These are phyloP conservation scores for Scomber scombrus DNA, from an alignment of 2,113 vertebrate genomes.

Conservation along the genomic window DNA sequence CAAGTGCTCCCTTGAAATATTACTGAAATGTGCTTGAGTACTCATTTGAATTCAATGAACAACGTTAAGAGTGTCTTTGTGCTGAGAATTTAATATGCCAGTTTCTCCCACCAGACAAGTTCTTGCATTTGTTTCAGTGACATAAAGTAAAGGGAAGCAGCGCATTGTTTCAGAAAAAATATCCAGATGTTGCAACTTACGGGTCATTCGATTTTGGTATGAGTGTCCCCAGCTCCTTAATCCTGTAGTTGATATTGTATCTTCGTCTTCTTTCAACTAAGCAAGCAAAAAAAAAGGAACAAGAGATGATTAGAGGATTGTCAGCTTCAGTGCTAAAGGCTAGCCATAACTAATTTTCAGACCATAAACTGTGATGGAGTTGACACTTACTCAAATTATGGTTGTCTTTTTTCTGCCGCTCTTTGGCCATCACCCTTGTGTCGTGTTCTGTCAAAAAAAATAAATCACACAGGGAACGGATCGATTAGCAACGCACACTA, in stretches of 20 bases:
- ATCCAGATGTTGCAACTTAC: conserved; percentile 86
- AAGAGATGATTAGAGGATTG: conserved; percentile 20
- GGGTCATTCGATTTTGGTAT: conserved; percentile 99
- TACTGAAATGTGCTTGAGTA: conserved; percentile 66
- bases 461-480: conserved; percentile 55
- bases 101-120: conserved; percentile 22
- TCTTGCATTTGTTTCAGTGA: conserved; percentile 21
- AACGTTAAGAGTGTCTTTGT: conserved; percentile 59
- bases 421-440: conserved; percentile 94
- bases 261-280: conserved; percentile 97
- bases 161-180: conserved; percentile 36
- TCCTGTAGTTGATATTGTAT: conserved; percentile 99
- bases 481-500: conserved; percentile 68
- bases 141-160: conserved; percentile 12
- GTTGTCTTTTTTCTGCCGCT: conserved; percentile 98
- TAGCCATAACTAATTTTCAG: background rate
- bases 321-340: background rate
- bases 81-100: conserved; percentile 49
- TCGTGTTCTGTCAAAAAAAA: conserved; percentile 90
- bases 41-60: conserved; percentile 72
- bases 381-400: conserved; percentile 95
- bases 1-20: conserved; percentile 76
- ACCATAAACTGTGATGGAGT: conserved; percentile 71
- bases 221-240: conserved; percentile 98
- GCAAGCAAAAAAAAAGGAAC: background rate